Base-by-base conservation (phyloP, 2,113 vertebrate species). In the Butorides virescens region DNA sequence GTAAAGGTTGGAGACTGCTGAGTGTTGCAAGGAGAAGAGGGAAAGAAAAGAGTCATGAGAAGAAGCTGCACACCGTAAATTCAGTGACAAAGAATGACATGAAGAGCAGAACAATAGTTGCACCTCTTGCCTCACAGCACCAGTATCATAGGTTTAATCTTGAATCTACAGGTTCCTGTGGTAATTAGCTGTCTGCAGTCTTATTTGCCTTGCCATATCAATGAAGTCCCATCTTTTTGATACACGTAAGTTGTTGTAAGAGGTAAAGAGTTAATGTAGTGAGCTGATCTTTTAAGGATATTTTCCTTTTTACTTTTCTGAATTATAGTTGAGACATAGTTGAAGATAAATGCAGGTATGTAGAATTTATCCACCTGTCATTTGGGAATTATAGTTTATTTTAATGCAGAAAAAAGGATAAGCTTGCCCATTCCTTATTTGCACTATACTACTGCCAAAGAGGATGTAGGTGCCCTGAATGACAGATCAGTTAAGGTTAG, bases 371-470 rank as follows among this genome's bases (percentile, higher is more conserved):
- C 58, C 34, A 47, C 11, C 49, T 65, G 36, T 84, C 56, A 91
- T 71, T 72, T 78, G 30, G 46, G 50, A 94, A 80, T 76, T 73
- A 65, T 42, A 71, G 22, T 82, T 90, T 82, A 76, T 5, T 9
- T 9, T 27, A 56, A 78, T 75, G 34, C 25, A 34, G 55, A 0
- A 55, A 65, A 92, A 76, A 71, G 47, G 5, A 42, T 59, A 91
- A 85, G 5, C 25, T 91, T 92, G 22, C 19, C 27, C n/a, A 66
- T 30, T 73, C 36, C 91, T 89, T 95, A 72, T 93, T 95, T 97
- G 81, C 53, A 72, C 34, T 82, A 53, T 26, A 37, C 23, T 58
- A 29, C 39, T 93, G 92, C 92, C 95, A 97, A 95, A 84, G 73
- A 87, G 94, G 91, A 84, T 94, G 42, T 92, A 61, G 27, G 22